Conservation (phyloP, 1,140 invertebrate species). For the Dendrolimus kikuchii region DNA sequence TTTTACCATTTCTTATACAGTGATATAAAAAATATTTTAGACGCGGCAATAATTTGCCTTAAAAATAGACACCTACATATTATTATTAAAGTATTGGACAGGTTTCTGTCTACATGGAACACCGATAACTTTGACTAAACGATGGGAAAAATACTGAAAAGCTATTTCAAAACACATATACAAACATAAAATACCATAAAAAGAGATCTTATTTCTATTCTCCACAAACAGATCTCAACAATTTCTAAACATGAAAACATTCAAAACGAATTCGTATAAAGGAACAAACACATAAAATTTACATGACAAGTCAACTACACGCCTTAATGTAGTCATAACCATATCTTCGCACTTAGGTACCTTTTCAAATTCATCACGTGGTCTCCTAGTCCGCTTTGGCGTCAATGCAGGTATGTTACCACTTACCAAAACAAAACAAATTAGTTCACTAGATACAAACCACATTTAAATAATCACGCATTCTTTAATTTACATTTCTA, state of each 20-base stretch:
- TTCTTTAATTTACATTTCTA: no score
- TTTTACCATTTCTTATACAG: no score
- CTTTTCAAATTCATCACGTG: slow-evolving; percentile 66
- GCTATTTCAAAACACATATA: no score
- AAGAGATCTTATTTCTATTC: neutral
- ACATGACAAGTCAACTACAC: slow-evolving; percentile 45
- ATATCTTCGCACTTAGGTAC: slow-evolving; percentile 42
- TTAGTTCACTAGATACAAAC: no score
- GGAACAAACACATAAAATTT: slow-evolving; percentile 28
- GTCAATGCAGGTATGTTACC: slow-evolving; percentile 45
- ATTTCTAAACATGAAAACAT: slow-evolving; percentile 20
- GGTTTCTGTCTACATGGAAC: no score
- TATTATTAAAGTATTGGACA: no score
- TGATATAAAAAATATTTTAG: no score
- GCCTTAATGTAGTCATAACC: slow-evolving; percentile 40
- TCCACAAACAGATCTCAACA: slow-evolving; percentile 18
- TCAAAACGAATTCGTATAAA: slow-evolving; percentile 27
- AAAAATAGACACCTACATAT: no score
- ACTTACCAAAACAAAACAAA: slow-evolving; percentile 31
- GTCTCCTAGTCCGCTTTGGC: slow-evolving; percentile 32
- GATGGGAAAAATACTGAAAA: neutral
- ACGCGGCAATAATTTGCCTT: no score
- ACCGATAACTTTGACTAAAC: neutral
- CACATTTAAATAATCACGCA: no score
- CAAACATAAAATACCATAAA: no score